Evolutionary conservation across 2,888 invertebrate species (phyloP).

Genomic region (Seira musarum): DNA sequence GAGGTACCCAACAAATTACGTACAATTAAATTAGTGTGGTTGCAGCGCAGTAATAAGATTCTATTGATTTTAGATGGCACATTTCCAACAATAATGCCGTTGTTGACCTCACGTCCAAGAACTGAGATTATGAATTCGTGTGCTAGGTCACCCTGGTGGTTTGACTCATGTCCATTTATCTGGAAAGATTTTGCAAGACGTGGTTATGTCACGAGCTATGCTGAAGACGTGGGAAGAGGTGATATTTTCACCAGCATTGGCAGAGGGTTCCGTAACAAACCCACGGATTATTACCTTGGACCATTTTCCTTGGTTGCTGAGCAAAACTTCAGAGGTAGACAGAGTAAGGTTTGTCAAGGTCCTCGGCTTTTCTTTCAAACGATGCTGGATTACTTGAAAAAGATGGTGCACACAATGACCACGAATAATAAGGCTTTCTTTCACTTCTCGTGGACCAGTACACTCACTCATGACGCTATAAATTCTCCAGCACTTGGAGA

Average conservation of each 20-base stretch:
- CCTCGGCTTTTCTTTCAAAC: constrained; percentile 80
- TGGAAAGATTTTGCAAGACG: constrained; percentile 85
- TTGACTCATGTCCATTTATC: constrained; percentile 87
- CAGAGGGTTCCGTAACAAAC: constrained; percentile 82
- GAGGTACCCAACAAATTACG: too few relatives aligned
- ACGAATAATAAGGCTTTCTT: constrained; percentile 78
- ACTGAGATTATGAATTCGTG: too few relatives aligned
- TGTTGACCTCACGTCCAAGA: too few relatives aligned
- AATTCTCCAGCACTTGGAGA: constrained; percentile 86
- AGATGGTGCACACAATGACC: constrained; percentile 78
- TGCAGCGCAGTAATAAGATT: too few relatives aligned
- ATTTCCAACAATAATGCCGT: too few relatives aligned
- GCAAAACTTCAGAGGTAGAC: constrained; percentile 76
- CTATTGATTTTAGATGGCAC: too few relatives aligned
- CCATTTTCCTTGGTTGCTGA: constrained; percentile 81
- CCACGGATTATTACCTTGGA: constrained; percentile 88
- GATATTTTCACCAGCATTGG: constrained; percentile 87
- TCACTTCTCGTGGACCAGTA: constrained; percentile 88
- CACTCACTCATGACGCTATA: constrained; percentile 87
- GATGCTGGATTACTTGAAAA: constrained; percentile 80
- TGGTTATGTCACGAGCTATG: constrained; percentile 85
- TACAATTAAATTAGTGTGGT: too few relatives aligned
- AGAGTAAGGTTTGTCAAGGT: constrained; percentile 51
- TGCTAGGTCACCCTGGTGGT: too few relatives aligned
- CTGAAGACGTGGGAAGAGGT: constrained; percentile 85